Conservation (phyloP, 2,888 invertebrate genomes). For the Lacanobia wlatinum region DNA sequence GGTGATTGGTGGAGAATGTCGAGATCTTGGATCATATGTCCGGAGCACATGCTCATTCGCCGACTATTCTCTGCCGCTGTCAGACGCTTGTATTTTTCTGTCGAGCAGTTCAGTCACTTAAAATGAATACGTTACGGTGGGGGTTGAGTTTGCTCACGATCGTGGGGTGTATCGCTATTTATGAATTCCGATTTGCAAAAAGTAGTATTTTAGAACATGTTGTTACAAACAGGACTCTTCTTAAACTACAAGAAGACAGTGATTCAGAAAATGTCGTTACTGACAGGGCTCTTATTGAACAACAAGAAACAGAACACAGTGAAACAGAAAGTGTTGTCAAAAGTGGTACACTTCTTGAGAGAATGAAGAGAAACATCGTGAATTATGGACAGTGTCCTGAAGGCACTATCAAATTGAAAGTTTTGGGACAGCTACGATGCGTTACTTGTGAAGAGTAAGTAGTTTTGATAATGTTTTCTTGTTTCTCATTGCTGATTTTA, state of each 20-base stretch:
- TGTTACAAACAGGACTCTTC: not conserved
- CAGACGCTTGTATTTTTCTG: not conserved
- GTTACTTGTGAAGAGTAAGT: not conserved
- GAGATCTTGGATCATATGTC: not conserved
- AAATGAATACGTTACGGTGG: not conserved
- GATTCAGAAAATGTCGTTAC: not conserved
- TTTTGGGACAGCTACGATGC: not conserved
- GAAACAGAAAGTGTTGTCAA: too few relatives aligned
- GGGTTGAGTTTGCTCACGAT: not conserved
- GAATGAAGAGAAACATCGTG: not conserved
- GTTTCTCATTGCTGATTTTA: too few relatives aligned
- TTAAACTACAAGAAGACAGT: not conserved
- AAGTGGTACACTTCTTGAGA: too few relatives aligned
- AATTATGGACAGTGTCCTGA: not conserved
- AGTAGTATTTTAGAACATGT: not conserved
- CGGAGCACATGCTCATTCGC: not conserved
- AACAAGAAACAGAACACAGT: not conserved
- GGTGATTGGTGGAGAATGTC: not conserved
- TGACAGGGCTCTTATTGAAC: not conserved
- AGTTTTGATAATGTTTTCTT: not conserved
- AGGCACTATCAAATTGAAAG: not conserved
- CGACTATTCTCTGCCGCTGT: too few relatives aligned
- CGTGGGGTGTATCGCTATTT: not conserved
- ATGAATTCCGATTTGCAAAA: not conserved
- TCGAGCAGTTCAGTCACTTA: not conserved